A percentile compares a stretch with the other conserved stretches of the same genome.
Evolutionary conservation across 2,888 invertebrate species (phyloP).

Genomic region (Griposia aprilina): DNA sequence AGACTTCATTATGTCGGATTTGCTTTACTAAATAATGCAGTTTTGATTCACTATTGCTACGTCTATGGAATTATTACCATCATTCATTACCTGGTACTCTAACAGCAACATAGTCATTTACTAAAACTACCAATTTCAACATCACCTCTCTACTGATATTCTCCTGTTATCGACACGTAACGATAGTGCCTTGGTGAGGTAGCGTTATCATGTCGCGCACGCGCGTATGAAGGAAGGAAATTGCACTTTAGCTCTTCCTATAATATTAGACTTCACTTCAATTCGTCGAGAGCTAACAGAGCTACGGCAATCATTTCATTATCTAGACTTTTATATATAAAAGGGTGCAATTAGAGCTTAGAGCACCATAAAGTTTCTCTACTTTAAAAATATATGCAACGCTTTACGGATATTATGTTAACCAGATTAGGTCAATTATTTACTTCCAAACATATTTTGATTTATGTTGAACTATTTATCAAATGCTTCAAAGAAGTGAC

Average conservation of each 20-base stretch:
- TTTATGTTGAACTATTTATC: not conserved
- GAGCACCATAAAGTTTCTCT: not conserved
- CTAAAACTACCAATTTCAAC: not conserved
- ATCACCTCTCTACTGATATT: slow-evolving; percentile 2
- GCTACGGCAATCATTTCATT: slow-evolving; percentile 1
- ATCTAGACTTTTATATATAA: slow-evolving; percentile 21
- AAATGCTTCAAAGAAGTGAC: not conserved
- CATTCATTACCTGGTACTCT: not conserved
- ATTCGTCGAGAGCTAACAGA: not conserved
- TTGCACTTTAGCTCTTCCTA: slow-evolving; percentile 26
- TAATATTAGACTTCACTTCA: slow-evolving; percentile 7
- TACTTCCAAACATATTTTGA: not conserved
- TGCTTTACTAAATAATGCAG: not conserved
- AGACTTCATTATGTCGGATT: not conserved
- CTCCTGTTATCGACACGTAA: not conserved
- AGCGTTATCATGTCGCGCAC: slow-evolving; percentile 26
- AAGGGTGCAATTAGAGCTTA: not conserved
- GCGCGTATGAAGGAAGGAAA: slow-evolving; percentile 33
- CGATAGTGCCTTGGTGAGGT: slow-evolving; percentile 12
- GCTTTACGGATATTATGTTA: too few relatives aligned
- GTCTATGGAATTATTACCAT: too few relatives aligned
- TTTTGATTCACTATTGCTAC: not conserved
- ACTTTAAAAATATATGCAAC: too few relatives aligned
- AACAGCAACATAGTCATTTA: not conserved
- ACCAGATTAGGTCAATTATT: too few relatives aligned